phyloP scores from a whole-genome alignment of 2,888 invertebrate genomes.

The Acleris laterana region DNA sequence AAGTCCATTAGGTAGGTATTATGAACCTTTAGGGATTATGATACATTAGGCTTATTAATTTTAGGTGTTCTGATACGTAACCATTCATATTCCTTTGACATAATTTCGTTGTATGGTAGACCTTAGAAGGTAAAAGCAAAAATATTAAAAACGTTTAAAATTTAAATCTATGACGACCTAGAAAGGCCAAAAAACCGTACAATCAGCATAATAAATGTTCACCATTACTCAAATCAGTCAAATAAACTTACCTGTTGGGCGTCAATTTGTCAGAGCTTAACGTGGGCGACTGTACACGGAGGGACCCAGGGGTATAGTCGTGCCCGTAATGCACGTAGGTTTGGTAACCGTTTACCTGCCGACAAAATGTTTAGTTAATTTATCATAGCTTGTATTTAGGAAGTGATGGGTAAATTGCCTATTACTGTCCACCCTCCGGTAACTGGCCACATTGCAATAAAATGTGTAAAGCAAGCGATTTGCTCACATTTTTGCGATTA shows the following conservation, averaged over 20 bases:
- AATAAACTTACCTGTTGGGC: constrained; percentile 69
- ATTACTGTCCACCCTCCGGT: too few species aligned
- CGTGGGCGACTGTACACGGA: constrained; percentile 83
- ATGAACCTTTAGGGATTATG: too few species aligned
- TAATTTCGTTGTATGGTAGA: too few species aligned
- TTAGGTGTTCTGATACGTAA: too few species aligned
- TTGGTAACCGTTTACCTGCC: constrained; percentile 91
- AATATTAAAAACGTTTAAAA: not conserved
- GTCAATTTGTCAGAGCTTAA: constrained; percentile 73
- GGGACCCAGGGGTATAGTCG: constrained; percentile 93
- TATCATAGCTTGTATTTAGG: not conserved
- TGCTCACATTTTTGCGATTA: too few species aligned
- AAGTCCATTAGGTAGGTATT: too few species aligned
- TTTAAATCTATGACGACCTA: not conserved
- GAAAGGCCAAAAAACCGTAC: constrained; percentile 5
- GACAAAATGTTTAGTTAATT: constrained; percentile 24
- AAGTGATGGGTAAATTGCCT: too few species aligned
- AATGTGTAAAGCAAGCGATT: too few species aligned
- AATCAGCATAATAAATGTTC: constrained; percentile 9
- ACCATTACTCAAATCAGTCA: constrained; percentile 27
- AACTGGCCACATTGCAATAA: too few species aligned
- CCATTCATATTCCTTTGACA: too few species aligned
- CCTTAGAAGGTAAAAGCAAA: too few species aligned
- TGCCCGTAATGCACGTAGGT: constrained; percentile 95
- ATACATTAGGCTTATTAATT: too few species aligned